phyloP scores from a whole-genome alignment of 2,113 vertebrate species.

The Chaetodon auriga region DNA sequence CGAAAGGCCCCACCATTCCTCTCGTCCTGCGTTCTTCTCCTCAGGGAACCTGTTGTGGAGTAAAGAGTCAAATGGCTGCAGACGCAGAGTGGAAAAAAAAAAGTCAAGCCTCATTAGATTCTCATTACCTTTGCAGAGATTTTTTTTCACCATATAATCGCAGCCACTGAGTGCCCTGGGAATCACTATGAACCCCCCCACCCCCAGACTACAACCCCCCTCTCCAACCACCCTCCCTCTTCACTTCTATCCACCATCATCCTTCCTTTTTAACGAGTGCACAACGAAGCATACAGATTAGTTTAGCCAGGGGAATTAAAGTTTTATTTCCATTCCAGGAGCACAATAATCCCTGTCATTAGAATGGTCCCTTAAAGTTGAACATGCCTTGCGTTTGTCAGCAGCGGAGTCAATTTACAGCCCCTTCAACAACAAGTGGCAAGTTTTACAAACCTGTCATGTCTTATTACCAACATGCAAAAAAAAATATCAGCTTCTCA shows the following conservation, averaged over 20 bases:
- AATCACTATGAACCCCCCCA: slow-evolving; percentile 83
- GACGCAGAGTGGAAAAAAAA: slow-evolving; percentile 77
- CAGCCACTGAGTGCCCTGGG: slow-evolving; percentile 85
- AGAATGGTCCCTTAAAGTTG: slow-evolving; percentile 87
- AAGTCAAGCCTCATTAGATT: slow-evolving; percentile 96
- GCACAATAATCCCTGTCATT: slow-evolving; percentile 88
- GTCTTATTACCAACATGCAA: slow-evolving; percentile 66
- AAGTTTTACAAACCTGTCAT: slow-evolving; percentile 81
- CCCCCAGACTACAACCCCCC: slow-evolving; percentile 5
- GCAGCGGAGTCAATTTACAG: slow-evolving; percentile 71
- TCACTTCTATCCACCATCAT: slow-evolving; percentile 24
- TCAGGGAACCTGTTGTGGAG: slow-evolving; percentile 88
- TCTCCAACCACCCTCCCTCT: background rate
- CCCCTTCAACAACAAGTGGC: slow-evolving; percentile 78
- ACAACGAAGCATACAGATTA: slow-evolving; percentile 88
- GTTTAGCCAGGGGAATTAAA: slow-evolving; percentile 86
- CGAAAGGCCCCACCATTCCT: slow-evolving; percentile 83
- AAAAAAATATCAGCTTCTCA: slow-evolving; percentile 64
- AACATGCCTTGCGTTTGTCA: slow-evolving; percentile 84
- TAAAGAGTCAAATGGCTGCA: slow-evolving; percentile 78
- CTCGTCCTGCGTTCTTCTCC: slow-evolving; percentile 77
- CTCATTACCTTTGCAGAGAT: slow-evolving; percentile 92
- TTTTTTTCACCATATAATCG: slow-evolving; percentile 81
- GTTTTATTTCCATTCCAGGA: slow-evolving; percentile 87
- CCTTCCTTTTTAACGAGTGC: slow-evolving; percentile 85